Percentiles rank a stretch among this genome's conserved stretches.
These are phyloP conservation scores for Escarpia spicata DNA, from an alignment of 2,888 invertebrate species.

Conservation along the genomic window DNA sequence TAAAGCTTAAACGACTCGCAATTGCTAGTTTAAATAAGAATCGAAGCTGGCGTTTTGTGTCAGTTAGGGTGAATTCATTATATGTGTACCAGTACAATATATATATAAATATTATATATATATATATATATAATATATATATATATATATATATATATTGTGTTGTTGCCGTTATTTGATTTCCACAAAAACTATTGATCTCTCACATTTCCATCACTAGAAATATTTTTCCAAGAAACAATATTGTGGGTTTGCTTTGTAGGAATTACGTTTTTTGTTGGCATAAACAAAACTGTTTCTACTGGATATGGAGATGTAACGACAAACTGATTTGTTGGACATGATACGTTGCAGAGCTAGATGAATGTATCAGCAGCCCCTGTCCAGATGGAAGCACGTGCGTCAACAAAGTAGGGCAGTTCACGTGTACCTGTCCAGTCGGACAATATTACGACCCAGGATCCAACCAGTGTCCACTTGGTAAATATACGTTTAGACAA, in stretches of 20 bases:
- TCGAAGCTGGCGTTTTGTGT: too few relatives aligned
- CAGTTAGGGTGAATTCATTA: too few relatives aligned
- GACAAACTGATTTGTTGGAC: not conserved
- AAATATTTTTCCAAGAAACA: not conserved
- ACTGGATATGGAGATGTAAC: not conserved
- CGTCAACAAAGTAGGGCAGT: not conserved
- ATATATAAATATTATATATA: too few relatives aligned
- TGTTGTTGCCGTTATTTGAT: not conserved
- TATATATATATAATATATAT: too few relatives aligned
- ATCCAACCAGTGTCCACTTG: not conserved
- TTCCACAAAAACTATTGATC: not conserved
- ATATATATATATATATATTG: not conserved
- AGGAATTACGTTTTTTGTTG: not conserved
- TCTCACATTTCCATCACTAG: not conserved
- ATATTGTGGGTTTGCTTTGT: not conserved
- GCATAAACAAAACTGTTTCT: not conserved
- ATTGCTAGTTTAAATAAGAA: not conserved
- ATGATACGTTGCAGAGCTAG: not conserved
- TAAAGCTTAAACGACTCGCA: not conserved
- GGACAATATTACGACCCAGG: not conserved
- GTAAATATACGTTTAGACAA: not conserved
- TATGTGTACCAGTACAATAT: not conserved
- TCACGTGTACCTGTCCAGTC: slow-evolving; percentile 1
- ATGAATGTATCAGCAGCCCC: not conserved
- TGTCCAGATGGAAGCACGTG: slow-evolving; percentile 1